A percentile compares a stretch with the other conserved stretches of the same genome.
phyloP scores from a whole-genome alignment of 2,888 invertebrate genomes.

The Drosophila antonietae region DNA sequence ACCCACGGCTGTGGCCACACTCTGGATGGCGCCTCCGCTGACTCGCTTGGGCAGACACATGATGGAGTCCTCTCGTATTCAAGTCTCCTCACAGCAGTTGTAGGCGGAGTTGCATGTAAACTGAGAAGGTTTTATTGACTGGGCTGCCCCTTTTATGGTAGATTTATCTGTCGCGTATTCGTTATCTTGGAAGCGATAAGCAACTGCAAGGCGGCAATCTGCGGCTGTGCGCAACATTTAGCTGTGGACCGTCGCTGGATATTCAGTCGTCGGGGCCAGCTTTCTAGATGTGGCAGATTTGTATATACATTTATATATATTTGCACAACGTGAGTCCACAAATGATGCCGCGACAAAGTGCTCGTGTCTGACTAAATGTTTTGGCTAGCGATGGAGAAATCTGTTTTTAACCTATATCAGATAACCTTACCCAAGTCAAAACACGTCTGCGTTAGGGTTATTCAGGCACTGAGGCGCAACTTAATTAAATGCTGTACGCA shows the following conservation, averaged over 20 bases:
- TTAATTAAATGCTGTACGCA: conserved; percentile 31
- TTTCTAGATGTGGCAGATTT: conserved; percentile 28
- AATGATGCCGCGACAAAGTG: conserved; percentile 64
- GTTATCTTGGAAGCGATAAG: conserved; percentile 57
- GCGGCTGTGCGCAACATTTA: conserved; percentile 56
- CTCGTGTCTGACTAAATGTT: conserved; percentile 34
- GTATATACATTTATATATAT: conserved; percentile 51
- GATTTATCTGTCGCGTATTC: conserved; percentile 19
- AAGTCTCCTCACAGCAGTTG: not conserved
- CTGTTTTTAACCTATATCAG: conserved; percentile 36
- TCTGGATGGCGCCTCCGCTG: conserved; percentile 69
- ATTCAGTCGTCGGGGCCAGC: conserved; percentile 35
- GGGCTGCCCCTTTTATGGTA: conserved; percentile 61
- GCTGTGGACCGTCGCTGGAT: conserved; percentile 27
- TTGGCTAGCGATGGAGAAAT: conserved; percentile 46
- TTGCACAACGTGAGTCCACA: conserved; percentile 81
- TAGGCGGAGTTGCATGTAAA: conserved; percentile 39
- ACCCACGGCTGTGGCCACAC: conserved; percentile 70
- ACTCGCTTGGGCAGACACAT: conserved; percentile 76
- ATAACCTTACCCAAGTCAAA: conserved; percentile 46
- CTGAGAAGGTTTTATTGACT: conserved; percentile 51
- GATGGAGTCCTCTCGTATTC: conserved; percentile 1
- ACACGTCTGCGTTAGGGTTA: conserved; percentile 34
- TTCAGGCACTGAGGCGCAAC: conserved; percentile 10
- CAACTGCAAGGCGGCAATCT: conserved; percentile 26